Evolutionary conservation across 2,888 invertebrate genomes (phyloP).

Genomic region (Ypsolopha scabrella): DNA sequence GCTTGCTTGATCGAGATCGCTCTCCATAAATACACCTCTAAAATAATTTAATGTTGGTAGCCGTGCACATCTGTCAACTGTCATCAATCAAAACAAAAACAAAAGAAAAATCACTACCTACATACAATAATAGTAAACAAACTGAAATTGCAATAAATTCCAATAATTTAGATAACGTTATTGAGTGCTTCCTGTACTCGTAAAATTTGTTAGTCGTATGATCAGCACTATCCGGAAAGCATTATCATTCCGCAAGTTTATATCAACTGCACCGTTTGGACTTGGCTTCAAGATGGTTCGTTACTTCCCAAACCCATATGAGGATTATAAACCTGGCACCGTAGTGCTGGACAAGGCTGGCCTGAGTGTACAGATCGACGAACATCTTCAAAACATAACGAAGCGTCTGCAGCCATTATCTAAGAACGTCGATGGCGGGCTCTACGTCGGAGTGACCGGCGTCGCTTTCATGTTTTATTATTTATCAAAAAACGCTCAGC

Average conservation of each 20-base stretch:
- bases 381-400: constrained; percentile 35
- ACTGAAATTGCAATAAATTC: not conserved
- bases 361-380: constrained; percentile 31
- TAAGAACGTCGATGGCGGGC: constrained; percentile 68
- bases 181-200: too few relatives aligned
- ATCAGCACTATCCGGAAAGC: constrained; percentile 12
- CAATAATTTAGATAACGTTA: constrained; percentile 4
- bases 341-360: constrained; percentile 26
- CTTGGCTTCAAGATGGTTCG: constrained; percentile 44
- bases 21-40: too few relatives aligned
- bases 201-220: too few relatives aligned
- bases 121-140: too few relatives aligned
- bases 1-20: too few relatives aligned
- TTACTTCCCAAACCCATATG: constrained; percentile 47
- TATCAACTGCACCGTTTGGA: constrained; percentile 14
- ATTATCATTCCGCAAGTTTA: constrained; percentile 18
- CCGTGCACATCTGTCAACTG: too few relatives aligned
- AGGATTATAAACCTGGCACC: constrained; percentile 30
- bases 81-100: too few relatives aligned
- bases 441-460: constrained; percentile 79
- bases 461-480: constrained; percentile 83
- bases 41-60: too few relatives aligned
- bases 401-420: constrained; percentile 38
- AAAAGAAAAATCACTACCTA: too few relatives aligned
- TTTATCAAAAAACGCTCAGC: constrained; percentile 67